phyloP scores from a whole-genome alignment of 2,888 invertebrate species.

The Temnothorax rugatulus region DNA sequence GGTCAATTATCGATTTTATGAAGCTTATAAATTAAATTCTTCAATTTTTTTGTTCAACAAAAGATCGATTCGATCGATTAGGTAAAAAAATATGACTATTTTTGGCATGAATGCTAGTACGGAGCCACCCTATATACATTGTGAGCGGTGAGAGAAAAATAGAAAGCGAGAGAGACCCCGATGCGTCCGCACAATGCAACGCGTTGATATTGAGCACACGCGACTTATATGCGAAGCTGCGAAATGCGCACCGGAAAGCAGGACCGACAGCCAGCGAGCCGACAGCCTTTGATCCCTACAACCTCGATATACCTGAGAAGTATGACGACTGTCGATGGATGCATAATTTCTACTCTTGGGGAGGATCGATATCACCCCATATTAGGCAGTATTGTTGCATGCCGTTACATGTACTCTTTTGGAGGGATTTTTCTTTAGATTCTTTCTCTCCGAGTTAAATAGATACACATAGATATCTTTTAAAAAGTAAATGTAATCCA shows the following conservation, averaged over 20 bases:
- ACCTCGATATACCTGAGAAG: conserved; percentile 55
- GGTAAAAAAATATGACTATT: background rate
- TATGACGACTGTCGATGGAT: conserved; percentile 63
- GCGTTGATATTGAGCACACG: conserved; percentile 77
- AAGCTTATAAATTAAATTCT: background rate
- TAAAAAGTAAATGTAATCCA: background rate
- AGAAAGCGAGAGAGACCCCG: conserved; percentile 48
- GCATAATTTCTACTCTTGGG: conserved; percentile 36
- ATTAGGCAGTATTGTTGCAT: background rate
- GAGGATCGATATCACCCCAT: conserved; percentile 22
- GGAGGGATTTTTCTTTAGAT: background rate
- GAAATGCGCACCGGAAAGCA: conserved; percentile 73
- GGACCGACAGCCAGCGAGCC: conserved; percentile 46
- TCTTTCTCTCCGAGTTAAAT: background rate
- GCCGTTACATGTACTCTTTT: background rate
- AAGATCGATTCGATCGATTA: background rate
- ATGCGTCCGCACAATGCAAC: conserved; percentile 76
- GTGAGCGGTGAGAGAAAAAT: conserved; percentile 31
- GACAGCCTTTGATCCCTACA: conserved; percentile 65
- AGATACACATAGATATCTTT: background rate
- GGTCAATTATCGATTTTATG: background rate
- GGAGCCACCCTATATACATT: conserved; percentile 39
- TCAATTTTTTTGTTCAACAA: background rate
- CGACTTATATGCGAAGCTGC: conserved; percentile 70
- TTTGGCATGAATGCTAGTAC: background rate